Percentiles rank a stretch among this genome's conserved stretches.
Evolutionary conservation across 2,797 vertebrate genomes (phyloP).

Genomic region (Cossypha dichroa): DNA sequence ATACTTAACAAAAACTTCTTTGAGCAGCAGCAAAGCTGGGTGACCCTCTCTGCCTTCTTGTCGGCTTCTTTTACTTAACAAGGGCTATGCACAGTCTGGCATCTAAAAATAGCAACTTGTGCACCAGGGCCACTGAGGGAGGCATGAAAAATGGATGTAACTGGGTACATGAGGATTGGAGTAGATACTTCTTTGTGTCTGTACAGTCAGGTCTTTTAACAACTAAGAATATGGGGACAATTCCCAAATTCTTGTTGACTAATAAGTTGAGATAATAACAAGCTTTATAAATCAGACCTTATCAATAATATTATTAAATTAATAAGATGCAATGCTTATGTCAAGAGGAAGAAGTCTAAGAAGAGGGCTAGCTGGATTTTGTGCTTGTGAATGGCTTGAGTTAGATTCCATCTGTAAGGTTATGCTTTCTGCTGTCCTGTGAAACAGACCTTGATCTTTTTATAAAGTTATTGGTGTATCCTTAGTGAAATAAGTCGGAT

Average conservation of each 20-base stretch:
- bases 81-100: rapidly evolving
- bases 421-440: neutral
- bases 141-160: neutral
- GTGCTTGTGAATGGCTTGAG: neutral
- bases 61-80: neutral
- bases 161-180: neutral
- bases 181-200: neutral
- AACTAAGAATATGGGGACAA: rapidly evolving
- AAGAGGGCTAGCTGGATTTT: neutral
- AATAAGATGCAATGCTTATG: neutral
- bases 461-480: neutral
- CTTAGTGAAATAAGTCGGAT: neutral
- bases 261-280: neutral
- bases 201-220: neutral
- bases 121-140: neutral
- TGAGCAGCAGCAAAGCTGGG: neutral
- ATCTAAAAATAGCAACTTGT: neutral
- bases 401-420: neutral
- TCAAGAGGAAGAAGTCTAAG: neutral
- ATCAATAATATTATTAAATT: neutral
- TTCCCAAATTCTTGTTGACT: neutral
- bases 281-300: neutral
- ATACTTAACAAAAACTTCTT: neutral
- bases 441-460: neutral
- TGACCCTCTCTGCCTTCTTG: neutral